Base-by-base conservation (phyloP, 2,888 invertebrate genomes). In the Sminthurinus aureus region DNA sequence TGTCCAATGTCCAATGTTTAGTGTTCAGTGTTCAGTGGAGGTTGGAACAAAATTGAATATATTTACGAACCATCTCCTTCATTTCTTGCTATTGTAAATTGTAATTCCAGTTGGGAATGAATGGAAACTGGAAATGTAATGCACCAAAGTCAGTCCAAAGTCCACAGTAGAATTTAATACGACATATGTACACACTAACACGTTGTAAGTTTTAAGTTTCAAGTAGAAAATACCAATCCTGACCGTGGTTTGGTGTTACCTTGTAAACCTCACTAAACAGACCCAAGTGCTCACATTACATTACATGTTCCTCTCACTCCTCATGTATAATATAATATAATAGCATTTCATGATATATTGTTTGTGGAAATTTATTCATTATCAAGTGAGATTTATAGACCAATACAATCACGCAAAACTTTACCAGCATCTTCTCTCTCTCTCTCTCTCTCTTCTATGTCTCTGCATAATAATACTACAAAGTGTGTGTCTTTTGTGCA, bases 291-390 rank as follows among this genome's bases (percentile, higher is more conserved):
- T 58, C n/a, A 8, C n/a, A 66, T 15, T n/a, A 69, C 69, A 69
- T 20, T n/a, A 38, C 11, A 69, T 20, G 69, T 69, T 22, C 69
- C 69, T 69, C 71, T 38, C 26, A 74, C 13, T 38, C 22, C 74
- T 74, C 74, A 74, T 26, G 74, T 22, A 38, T 1, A 38, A 38
- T 38, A 38, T 1, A 38, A 38, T 38, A 74, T 74, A 74, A 74
- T 74, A 74, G 64, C 77, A 77, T 71, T 81, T 71, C 73, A 82
- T 82, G 84, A 84, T 81, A 79, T 84, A 85, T 79, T 82, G 84
- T 81, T 82, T 82, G 80, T 79, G 84, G 85, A 86, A 86, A 86
- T 86, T 86, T 86, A 86, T 86, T 86, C 86, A 86, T 86, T 86
- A 86, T 85, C 84, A 84, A 84, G 84, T 83, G 83, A 85, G 38